Evolutionary conservation across 2,888 invertebrate genomes (phyloP).

Genomic region (Drosophila antonietae): DNA sequence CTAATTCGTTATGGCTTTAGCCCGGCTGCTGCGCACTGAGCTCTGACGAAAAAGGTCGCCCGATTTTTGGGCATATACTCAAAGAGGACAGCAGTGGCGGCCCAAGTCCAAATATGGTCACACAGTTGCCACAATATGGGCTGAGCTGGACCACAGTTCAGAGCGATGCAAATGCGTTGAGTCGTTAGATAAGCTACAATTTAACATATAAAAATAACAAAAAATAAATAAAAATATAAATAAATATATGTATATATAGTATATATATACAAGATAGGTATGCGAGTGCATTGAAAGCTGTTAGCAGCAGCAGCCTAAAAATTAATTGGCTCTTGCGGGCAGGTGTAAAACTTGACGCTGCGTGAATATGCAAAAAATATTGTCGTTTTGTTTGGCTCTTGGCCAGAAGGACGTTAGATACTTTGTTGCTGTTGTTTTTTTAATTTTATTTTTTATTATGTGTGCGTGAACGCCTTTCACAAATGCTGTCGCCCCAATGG

Average conservation of each 20-base stretch:
- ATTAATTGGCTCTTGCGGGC: slow-evolving; percentile 70
- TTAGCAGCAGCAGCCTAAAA: slow-evolving; percentile 29
- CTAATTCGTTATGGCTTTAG: slow-evolving; percentile 21
- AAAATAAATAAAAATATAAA: neutral
- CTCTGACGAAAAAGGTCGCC: slow-evolving; percentile 30
- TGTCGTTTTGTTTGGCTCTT: slow-evolving; percentile 36
- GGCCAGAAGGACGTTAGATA: slow-evolving; percentile 69
- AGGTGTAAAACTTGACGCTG: slow-evolving; percentile 66
- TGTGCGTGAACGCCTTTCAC: slow-evolving; percentile 70
- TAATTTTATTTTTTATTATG: neutral
- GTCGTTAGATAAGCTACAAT: slow-evolving; percentile 49
- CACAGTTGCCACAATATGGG: slow-evolving; percentile 15
- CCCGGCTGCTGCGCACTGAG: slow-evolving; percentile 1
- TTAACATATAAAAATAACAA: too few relatives aligned
- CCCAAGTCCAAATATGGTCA: slow-evolving; percentile 22
- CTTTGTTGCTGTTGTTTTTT: slow-evolving; percentile 3
- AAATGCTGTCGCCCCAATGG: slow-evolving; percentile 74
- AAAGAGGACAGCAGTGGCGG: slow-evolving; percentile 9
- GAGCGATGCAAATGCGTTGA: slow-evolving; percentile 33
- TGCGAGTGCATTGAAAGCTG: slow-evolving; percentile 18
- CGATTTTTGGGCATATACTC: slow-evolving; percentile 22
- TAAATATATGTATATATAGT: neutral
- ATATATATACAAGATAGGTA: slow-evolving; percentile 3
- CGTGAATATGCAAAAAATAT: slow-evolving; percentile 65
- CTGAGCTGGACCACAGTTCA: slow-evolving; percentile 28